Conservation (phyloP, 1,140 invertebrate species). For the Achroia grisella region DNA sequence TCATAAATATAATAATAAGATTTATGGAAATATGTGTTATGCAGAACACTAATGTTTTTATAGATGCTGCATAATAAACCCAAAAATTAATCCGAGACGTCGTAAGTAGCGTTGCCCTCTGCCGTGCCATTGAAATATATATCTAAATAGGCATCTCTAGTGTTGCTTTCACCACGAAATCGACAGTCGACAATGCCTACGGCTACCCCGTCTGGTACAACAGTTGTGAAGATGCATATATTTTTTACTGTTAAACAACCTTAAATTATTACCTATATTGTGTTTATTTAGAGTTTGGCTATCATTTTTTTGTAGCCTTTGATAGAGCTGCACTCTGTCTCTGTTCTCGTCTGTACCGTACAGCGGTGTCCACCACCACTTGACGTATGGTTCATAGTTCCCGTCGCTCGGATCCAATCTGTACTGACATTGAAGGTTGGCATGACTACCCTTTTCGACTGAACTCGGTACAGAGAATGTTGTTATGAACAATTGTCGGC, state of each 20-base stretch:
- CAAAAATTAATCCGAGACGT: too few species aligned
- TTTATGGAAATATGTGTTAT: too few species aligned
- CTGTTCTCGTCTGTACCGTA: slow-evolving; percentile 22
- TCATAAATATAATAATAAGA: too few species aligned
- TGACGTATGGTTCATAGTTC: slow-evolving; percentile 31
- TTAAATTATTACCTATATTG: slow-evolving; percentile 33
- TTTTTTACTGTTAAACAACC: too few species aligned
- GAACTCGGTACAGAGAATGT: slow-evolving; percentile 44
- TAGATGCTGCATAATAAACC: too few species aligned
- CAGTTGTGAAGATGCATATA: too few species aligned
- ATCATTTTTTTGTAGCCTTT: slow-evolving; percentile 34
- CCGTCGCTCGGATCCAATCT: slow-evolving; percentile 25
- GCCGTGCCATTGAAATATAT: too few species aligned
- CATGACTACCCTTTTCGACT: slow-evolving; percentile 31
- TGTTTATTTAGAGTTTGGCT: slow-evolving; percentile 11
- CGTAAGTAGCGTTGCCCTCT: too few species aligned
- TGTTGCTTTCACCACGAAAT: neutral
- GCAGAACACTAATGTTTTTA: too few species aligned
- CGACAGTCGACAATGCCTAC: slow-evolving; percentile 3
- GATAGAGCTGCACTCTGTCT: slow-evolving; percentile 31
- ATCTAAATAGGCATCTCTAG: too few species aligned
- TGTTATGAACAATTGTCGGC: slow-evolving; percentile 42
- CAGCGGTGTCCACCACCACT: slow-evolving; percentile 53
- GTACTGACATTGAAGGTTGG: slow-evolving; percentile 35
- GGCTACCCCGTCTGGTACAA: too few species aligned